Evolutionary conservation across 2,888 invertebrate species (phyloP), one percentile per base, ranked within the genome.

Genomic region (Noctua pronuba): DNA sequence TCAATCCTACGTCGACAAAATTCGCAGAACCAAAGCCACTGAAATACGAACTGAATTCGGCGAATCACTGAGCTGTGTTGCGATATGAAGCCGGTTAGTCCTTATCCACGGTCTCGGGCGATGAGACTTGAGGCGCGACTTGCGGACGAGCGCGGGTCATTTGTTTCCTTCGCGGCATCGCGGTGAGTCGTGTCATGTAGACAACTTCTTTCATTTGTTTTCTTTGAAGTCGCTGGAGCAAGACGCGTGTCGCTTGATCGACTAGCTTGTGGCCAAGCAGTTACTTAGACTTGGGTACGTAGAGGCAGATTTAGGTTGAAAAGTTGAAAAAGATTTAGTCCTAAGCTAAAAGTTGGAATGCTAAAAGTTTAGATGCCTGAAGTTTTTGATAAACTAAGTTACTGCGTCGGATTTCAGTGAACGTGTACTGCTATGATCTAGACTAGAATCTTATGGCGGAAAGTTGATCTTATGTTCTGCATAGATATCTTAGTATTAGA

Each of bases 341-440:
- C 41, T 73, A 31, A 83, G 44, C 46, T 41, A 44, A 69, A 84
- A 84, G 44, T 79, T 79, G 6, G 0, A n/a, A 83, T 73, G 46
- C 41, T 10, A 52, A 55, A 78, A 75, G 18, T 79, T 74, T 44
- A 0, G n/a, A 86, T 72, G 46, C 38, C 16, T 46, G 55, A 78
- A 75, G 24, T 79, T 74, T 49, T 28, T 24, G 46, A 83, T 73
- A 38, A 66, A 70, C 60, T 64, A 65, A 72, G 41, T 64, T 73
- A 64, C 28, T 44, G 44, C 55, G 28, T 52, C 3, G 41, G 28
- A 82, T 71, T 68, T 74, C 35, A 46, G 64, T 72, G 24, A 73
- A 73, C 67, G 31, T 80, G 31, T 71, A 71, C 46, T 46, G n/a
- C 11, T 11, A 70, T 24, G 13, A 44, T n/a, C 16, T 31, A n/a